These are phyloP conservation scores for Enchytraeus crypticus DNA, from an alignment of 2,888 invertebrate species.

Conservation along the genomic window DNA sequence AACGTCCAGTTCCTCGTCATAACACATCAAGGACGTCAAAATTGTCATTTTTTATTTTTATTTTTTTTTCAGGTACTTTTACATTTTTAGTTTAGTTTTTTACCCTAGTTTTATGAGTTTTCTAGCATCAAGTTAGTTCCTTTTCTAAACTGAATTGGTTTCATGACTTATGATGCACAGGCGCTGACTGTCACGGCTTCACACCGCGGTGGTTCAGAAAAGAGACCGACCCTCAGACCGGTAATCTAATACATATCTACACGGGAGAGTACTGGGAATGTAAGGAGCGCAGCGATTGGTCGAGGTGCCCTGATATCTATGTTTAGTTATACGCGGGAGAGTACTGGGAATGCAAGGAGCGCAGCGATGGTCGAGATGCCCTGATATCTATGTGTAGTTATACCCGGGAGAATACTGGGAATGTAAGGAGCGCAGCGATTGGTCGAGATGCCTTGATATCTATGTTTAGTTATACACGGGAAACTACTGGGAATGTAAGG, in stretches of 20 bases:
- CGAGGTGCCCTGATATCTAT: conserved; percentile 80
- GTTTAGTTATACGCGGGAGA: conserved; percentile 64
- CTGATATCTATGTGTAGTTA: conserved; percentile 68
- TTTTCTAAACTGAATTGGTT: too few species aligned
- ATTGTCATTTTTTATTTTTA: too few species aligned
- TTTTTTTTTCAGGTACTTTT: too few species aligned
- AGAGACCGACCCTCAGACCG: conserved; percentile 59
- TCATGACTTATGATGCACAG: too few species aligned
- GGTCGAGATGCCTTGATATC: conserved; percentile 83
- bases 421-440: conserved; percentile 75
- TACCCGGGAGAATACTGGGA: conserved; percentile 88
- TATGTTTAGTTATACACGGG: too few species aligned
- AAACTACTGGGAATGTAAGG: too few species aligned
- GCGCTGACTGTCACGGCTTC: conserved; percentile 62
- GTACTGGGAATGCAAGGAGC: conserved; percentile 86
- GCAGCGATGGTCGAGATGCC: conserved; percentile 77
- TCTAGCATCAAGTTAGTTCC: too few species aligned
- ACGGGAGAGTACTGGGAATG: conserved; percentile 84
- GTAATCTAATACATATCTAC: conserved; percentile 69
- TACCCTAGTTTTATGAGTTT: too few species aligned
- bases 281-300: conserved; percentile 81
- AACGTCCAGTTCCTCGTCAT: too few species aligned
- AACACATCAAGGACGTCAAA: too few species aligned
- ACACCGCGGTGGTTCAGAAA: conserved; percentile 81
- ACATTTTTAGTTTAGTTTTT: too few species aligned